Base-by-base conservation (phyloP, 2,113 vertebrate genomes). In the Urocolius indicus region DNA sequence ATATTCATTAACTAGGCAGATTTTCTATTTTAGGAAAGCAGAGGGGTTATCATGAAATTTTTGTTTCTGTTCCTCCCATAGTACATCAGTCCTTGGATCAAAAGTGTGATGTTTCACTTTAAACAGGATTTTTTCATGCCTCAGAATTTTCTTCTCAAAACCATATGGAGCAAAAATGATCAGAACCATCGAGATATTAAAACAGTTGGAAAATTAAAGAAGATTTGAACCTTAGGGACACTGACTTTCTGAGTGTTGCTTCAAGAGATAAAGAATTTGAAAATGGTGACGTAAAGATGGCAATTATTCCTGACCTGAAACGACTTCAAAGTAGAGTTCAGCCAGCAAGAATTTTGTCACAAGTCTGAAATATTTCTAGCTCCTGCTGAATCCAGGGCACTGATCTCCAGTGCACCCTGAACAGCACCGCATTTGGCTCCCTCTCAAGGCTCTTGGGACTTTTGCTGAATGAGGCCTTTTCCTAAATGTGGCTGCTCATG, bases 1-100 rank as follows among this genome's bases (percentile, higher is more conserved):
- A 96, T 97, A 97, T 96, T 95, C 96, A 96, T 97, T 97, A 96
- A 89, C 80, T 76, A 94, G 66, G 62, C 57, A 95, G 76, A 58
- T 84, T 87, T 89, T 92, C 93, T 96, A 96, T 96, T 97, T 96
- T 87, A 87, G 83, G 90, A 90, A 93, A 85, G 59, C 63, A 90
- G 67, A 92, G 20, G 36, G 80, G 89, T 93, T 97, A 95, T 93
- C 86, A 84, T 89, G 57, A 93, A 76, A 49, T 78, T 95, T 94
- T 96, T 96, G 67, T 93, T 96, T 94, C 88, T 76, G 3, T 72
- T 93, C 46, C 66, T 95, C 48, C 34, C 48, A 43, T 43, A 62
- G 74, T 92, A 77, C 62, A 82, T 84, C 91, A 89, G 84, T 66
- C 71, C 32, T 79, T 71, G 76, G 57, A 96, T 93, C 87, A 76